Evolutionary conservation across 2,113 vertebrate species (phyloP), one percentile per base, ranked within the genome.

Genomic region (Pluvianellus socialis): DNA sequence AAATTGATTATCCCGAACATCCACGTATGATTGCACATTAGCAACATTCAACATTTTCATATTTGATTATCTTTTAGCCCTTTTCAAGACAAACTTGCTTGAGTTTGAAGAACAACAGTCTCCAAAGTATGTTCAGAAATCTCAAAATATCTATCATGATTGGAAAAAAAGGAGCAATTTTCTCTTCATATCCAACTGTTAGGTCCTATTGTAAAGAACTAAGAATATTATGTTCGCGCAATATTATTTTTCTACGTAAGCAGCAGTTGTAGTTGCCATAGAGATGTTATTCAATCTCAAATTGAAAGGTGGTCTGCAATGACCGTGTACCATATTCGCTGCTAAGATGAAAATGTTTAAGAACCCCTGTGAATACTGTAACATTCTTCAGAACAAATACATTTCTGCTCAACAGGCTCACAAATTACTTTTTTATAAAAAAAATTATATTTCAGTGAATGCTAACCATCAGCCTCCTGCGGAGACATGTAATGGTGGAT

Each of bases 241-340:
- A 26, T 79, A 76, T 70, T 90, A 75, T 79, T 95, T 95, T 76
- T 72, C 76, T 61, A 58, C 12, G 14, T 87, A 82, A 91, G 47
- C 30, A 82, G 74, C 62, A 87, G 73, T 67, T 86, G n/a, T 58
- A 81, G 91, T 91, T 96, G 61, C 83, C 86, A 89, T 88, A 92
- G 94, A 95, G 77, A 88, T 90, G 45, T 70, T 96, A 83, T n/a
- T 92, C 45, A 79, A 10, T 61, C 35, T 92, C 62, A 85, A 0
- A 87, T 7, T 50, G 38, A 85, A 95, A 85, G 45, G 58, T 72
- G 73, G 77, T 85, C 86, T 84, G 70, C 70, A 87, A 79, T 68
- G 66, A 38, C 58, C 77, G n/a, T 42, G 45, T 27, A 91, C 63
- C 30, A 3, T 65, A 85, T 59, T 89, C 1, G 2, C 79, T 83